Conservation (phyloP, 2,888 invertebrate genomes). For the Scaptomyza tumidula region DNA sequence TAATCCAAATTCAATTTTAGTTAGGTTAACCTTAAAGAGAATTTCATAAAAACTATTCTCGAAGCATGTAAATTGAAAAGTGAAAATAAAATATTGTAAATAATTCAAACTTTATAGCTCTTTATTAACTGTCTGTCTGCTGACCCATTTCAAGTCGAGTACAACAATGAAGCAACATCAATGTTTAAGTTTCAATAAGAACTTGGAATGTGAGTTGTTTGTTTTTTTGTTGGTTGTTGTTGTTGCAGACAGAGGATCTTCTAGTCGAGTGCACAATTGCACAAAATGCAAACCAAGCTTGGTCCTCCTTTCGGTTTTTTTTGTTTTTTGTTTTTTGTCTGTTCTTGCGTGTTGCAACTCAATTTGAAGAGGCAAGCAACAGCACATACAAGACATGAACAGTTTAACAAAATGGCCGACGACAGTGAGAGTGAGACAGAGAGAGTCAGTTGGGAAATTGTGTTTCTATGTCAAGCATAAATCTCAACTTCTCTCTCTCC, state of each 20-base stretch:
- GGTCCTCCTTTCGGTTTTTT: too few species aligned
- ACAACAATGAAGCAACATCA: background rate
- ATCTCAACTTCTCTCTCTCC: constrained; percentile 51
- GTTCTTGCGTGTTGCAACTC: constrained; percentile 53
- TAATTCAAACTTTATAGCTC: background rate
- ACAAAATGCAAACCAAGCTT: constrained; percentile 6
- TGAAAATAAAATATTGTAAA: background rate
- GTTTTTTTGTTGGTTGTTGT: background rate
- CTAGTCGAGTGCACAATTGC: constrained; percentile 31
- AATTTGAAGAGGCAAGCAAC: constrained; percentile 40
- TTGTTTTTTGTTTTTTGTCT: background rate
- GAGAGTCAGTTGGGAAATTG: constrained; percentile 65
- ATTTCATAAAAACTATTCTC: too few species aligned
- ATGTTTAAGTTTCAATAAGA: constrained; percentile 8
- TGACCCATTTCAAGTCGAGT: constrained; percentile 12
- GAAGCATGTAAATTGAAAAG: too few species aligned
- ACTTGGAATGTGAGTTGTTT: background rate
- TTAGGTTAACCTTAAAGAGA: too few species aligned
- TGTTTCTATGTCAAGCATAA: constrained; percentile 81
- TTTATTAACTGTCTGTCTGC: background rate
- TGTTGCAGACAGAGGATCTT: constrained; percentile 26
- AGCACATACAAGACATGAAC: background rate
- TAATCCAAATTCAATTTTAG: background rate
- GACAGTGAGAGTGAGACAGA: constrained; percentile 63
- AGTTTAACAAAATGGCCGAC: constrained; percentile 64